Conservation (phyloP, 2,797 vertebrate species). For the Prunella strophiata region DNA sequence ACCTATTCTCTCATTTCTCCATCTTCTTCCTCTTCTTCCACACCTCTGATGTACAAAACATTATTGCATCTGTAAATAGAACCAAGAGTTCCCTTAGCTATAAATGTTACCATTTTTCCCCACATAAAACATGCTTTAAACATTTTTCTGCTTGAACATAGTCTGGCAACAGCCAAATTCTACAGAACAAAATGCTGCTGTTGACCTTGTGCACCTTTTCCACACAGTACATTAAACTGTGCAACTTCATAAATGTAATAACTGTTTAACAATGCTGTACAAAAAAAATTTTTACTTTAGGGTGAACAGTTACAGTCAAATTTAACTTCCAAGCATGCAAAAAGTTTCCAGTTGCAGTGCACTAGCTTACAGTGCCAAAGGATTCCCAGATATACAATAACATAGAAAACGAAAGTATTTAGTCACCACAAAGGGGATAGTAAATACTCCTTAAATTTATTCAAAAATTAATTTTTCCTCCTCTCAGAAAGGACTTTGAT, state of each 20-base stretch:
- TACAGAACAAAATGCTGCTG: not conserved
- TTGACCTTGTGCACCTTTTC: not conserved
- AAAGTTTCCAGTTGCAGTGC: not conserved
- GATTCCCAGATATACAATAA: not conserved
- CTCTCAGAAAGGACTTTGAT: not conserved
- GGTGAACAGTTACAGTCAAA: rapidly evolving
- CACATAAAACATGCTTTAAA: not conserved
- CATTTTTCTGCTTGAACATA: not conserved
- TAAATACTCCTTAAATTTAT: not conserved
- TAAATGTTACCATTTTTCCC: not conserved
- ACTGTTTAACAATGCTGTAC: rapidly evolving
- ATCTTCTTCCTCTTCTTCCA: conserved; percentile 98
- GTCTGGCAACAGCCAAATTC: not conserved
- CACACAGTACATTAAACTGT: rapidly evolving
- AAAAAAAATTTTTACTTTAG: not conserved
- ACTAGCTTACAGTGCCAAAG: not conserved
- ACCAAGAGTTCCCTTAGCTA: not conserved
- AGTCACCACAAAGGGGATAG: not conserved
- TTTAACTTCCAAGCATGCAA: not conserved
- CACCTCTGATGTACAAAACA: conserved; percentile 97
- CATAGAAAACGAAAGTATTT: not conserved
- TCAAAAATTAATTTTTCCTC: not conserved
- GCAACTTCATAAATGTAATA: not conserved
- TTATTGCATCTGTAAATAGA: conserved; percentile 91
- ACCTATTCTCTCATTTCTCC: conserved; percentile 97